These are phyloP conservation scores for Coleophora flavipennella DNA, from an alignment of 2,888 invertebrate genomes.

Conservation along the genomic window DNA sequence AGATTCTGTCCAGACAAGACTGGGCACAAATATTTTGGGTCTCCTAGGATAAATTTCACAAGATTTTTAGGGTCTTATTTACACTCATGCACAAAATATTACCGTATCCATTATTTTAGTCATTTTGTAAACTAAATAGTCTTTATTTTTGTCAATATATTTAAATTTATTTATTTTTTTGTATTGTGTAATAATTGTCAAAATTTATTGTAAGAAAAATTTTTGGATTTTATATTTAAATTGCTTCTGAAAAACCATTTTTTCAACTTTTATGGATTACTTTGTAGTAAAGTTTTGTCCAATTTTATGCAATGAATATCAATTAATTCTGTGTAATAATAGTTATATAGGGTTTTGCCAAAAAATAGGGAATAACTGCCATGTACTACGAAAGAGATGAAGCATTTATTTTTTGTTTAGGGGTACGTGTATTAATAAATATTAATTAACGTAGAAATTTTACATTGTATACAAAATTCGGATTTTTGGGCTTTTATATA, in stretches of 20 bases:
- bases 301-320: slow-evolving; percentile 37
- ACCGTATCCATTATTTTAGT: slow-evolving; percentile 12
- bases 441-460: slow-evolving; percentile 35
- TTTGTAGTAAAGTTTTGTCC: slow-evolving; percentile 1
- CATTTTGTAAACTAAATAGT: slow-evolving; percentile 16
- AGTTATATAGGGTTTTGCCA: slow-evolving; percentile 38
- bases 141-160: slow-evolving; percentile 30
- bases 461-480: slow-evolving; percentile 42
- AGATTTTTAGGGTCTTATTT: not conserved
- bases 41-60: not conserved
- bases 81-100: too few relatives aligned
- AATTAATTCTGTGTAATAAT: slow-evolving; percentile 23
- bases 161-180: slow-evolving; percentile 32
- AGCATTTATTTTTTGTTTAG: slow-evolving; percentile 65
- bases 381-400: slow-evolving; percentile 50
- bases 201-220: too few relatives aligned
- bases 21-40: not conserved
- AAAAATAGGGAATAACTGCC: slow-evolving; percentile 38
- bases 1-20: not conserved
- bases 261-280: not conserved
- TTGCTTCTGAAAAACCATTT: slow-evolving; percentile 16
- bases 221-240: slow-evolving; percentile 3
- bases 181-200: too few relatives aligned
- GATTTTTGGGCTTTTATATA: slow-evolving; percentile 54
- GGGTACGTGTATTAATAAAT: slow-evolving; percentile 36